phyloP scores from a whole-genome alignment of 2,797 vertebrate genomes.

The Yasuhikotakia modesta region DNA sequence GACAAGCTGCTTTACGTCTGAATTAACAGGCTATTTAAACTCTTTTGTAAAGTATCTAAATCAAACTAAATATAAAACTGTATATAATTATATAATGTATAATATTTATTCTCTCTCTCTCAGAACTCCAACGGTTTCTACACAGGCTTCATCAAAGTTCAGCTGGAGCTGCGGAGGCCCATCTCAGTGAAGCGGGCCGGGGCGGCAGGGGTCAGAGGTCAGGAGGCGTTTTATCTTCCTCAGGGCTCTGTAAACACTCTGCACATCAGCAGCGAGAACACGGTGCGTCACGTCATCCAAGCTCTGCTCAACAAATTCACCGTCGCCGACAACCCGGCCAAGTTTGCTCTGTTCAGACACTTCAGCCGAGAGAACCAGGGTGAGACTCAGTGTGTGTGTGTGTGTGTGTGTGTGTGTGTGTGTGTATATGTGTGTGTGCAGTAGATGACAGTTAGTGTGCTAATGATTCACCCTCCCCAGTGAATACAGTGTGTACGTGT shows the following conservation, averaged over 20 bases:
- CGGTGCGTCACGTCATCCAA: constrained; percentile 90
- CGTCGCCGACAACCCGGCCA: constrained; percentile 91
- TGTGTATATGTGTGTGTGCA: constrained; percentile 14
- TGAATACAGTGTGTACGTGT: constrained; percentile 37
- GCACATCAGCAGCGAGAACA: constrained; percentile 94
- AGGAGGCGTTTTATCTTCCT: constrained; percentile 87
- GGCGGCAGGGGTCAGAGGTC: constrained; percentile 56
- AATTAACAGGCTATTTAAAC: no score
- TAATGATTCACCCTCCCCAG: neutral
- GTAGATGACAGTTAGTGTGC: neutral
- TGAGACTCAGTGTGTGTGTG: constrained; percentile 81
- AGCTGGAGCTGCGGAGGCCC: constrained; percentile 88
- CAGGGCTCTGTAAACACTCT: constrained; percentile 85
- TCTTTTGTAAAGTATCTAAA: no score
- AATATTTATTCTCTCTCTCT: constrained; percentile 80
- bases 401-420: no score
- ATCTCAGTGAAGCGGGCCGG: constrained; percentile 79
- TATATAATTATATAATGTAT: no score
- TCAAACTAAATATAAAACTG: no score
- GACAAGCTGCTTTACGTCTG: constrained; percentile 66
- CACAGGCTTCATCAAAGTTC: constrained; percentile 97
- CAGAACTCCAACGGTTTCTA: constrained; percentile 84
- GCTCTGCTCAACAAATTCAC: constrained; percentile 93
- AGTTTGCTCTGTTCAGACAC: constrained; percentile 95
- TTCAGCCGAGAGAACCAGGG: constrained; percentile 92